Base-by-base conservation (phyloP, 2,797 vertebrate species). In the Antennarius maculatus region DNA sequence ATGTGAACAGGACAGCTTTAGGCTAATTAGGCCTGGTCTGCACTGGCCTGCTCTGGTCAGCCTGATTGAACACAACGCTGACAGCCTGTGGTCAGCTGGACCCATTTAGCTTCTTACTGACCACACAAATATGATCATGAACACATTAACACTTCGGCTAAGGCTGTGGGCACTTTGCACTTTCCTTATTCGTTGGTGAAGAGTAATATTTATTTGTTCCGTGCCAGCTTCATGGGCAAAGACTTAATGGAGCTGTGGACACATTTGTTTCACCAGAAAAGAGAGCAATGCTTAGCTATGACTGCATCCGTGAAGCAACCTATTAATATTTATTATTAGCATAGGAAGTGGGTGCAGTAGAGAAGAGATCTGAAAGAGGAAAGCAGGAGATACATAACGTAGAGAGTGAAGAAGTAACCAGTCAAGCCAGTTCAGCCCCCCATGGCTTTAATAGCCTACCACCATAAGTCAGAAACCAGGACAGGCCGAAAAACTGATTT, bases 1-100 rank as follows among this genome's bases (percentile, higher is more conserved):
- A 88, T 81, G 79, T 87, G 87, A 86, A 78, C 72, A 86, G 74
- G 71, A 78, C 81, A 71, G 81, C 81, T 85, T 70, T 50, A 12
- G 82, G 86, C 81, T 91, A 89, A 89, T 78, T 84, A 86, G 75
- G 62, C 43, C 50, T 47, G 64, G 49, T 70, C 71, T 74, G 73
- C 64, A 39, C 50, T 47, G 61, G 49, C 66, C 69, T 74, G 73
- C 66, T 76, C 64, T 75, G 84, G 71, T 82, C 77, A 79, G 78
- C 76, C 74, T 81, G 77, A 76, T 64, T 82, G 84, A 82, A 77
- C 81, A 80, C 39, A 56, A 79, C 10, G 14, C 73, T 75, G 65
- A 87, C 77, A 79, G 82, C 81, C 69, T 71, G 80, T 81, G 81
- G 84, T 86, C 71, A 60, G 70, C 63, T 65, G 66, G 73, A 79